Base-by-base conservation (phyloP, 2,113 vertebrate genomes). In the Triplophysa dalaica region DNA sequence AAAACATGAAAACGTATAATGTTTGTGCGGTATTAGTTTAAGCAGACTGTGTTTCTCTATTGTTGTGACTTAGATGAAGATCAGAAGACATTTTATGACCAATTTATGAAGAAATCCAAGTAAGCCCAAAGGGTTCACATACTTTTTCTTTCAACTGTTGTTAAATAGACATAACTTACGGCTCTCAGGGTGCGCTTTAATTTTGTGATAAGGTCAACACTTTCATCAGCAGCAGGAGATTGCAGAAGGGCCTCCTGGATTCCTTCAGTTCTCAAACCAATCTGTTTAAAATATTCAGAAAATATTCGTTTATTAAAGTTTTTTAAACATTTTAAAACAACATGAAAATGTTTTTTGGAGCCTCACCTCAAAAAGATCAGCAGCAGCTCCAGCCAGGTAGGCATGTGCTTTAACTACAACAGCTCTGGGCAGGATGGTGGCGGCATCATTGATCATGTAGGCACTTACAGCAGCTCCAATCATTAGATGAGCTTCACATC, bases 361-460 rank as follows among this genome's bases (percentile, higher is more conserved):
- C 3, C 33, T 85, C 90, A 95, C 95, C 94, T 96, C 95, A 67
- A 93, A 48, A 77, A 94, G 79, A 87, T 95, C 93, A 85, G 92
- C 89, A 83, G 91, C 88, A 8, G 87, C 91, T 61, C 94, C 94
- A 81, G 92, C 83, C 24, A 92, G 41, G 86, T 91, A 92, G 2
- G 90, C 92, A 26, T 62, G 85, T 68, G 94, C 48, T 85, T 93
- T 95, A 64, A 90, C 86, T 58, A 94, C 82, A 41, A 95, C 4
- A 77, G 90, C 85, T 86, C 86, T 92, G 38, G 95, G 95, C 69
- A 95, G 79, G 80, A 94, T 82, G 0, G 91, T 92, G 85, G 88
- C 89, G 41, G 90, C 94, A 78, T 93, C 93, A 73, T 95, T 95
- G 87, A 96, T 92, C 67, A 93, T 33, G 78, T 91, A 92, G 72